Evolutionary conservation across 1,140 invertebrate species (phyloP).

Genomic region (Formica exsecta): DNA sequence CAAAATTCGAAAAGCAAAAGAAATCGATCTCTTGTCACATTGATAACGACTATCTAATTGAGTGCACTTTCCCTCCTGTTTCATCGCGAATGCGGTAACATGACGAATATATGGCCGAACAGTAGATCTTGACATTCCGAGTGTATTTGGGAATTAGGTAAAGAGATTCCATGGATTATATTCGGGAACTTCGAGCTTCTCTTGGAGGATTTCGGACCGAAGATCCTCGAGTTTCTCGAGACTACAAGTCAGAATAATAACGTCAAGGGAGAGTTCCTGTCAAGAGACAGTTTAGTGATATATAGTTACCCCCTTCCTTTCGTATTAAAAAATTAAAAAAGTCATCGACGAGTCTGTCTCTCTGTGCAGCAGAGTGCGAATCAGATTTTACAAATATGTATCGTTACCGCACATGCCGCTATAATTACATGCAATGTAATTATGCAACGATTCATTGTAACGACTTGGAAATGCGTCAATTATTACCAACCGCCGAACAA

Average conservation of each 20-base stretch:
- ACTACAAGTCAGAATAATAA: slow-evolving; percentile 58
- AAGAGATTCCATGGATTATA: slow-evolving; percentile 64
- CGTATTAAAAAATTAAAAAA: slow-evolving; percentile 43
- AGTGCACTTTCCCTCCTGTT: slow-evolving; percentile 25
- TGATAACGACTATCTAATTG: slow-evolving; percentile 1
- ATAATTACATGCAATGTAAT: slow-evolving; percentile 54
- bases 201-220: slow-evolving; percentile 54
- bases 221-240: slow-evolving; percentile 49
- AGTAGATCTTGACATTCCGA: slow-evolving; percentile 51
- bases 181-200: slow-evolving; percentile 57
- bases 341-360: background rate
- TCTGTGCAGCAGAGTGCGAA: background rate
- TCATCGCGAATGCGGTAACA: slow-evolving; percentile 49
- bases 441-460: slow-evolving; percentile 34
- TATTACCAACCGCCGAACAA: slow-evolving; percentile 44
- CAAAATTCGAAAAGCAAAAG: background rate
- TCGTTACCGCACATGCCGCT: slow-evolving; percentile 14
- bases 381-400: slow-evolving; percentile 18
- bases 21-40: background rate
- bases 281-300: slow-evolving; percentile 9
- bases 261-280: slow-evolving; percentile 4
- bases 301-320: no score
- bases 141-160: slow-evolving; percentile 64
- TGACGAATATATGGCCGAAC: slow-evolving; percentile 11
- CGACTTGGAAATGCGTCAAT: slow-evolving; percentile 54